Evolutionary conservation across 2,888 invertebrate genomes (phyloP).

Genomic region (Frankliniella fusca): DNA sequence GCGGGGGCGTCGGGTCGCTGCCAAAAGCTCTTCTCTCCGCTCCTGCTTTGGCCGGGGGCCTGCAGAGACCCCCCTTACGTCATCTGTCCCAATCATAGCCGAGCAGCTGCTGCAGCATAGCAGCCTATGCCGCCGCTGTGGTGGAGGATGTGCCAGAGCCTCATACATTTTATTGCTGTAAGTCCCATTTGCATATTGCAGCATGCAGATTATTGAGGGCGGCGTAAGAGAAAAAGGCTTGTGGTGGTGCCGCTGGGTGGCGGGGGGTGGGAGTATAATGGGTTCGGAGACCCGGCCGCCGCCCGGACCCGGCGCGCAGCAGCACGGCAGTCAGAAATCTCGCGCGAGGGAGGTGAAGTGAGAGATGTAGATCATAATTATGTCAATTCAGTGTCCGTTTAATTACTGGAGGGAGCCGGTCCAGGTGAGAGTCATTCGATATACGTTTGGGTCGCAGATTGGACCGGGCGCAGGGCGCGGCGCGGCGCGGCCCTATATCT

Average conservation of each 20-base stretch:
- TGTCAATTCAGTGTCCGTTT: conserved; percentile 26
- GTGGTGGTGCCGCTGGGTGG: not conserved
- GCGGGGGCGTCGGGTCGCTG: not conserved
- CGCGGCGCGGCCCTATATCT: not conserved
- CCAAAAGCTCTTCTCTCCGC: no score
- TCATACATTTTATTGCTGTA: not conserved
- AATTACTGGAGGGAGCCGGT: conserved; percentile 3
- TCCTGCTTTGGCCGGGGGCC: no score
- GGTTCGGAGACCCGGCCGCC: not conserved
- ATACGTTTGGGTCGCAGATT: conserved; percentile 20
- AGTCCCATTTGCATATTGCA: conserved; percentile 7
- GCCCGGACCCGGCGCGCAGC: not conserved
- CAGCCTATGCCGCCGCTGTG: not conserved
- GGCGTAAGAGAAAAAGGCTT: not conserved
- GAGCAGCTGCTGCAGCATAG: not conserved
- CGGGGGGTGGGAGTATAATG: not conserved
- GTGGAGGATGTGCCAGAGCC: not conserved
- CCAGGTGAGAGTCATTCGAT: not conserved
- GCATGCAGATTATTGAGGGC: conserved; percentile 9
- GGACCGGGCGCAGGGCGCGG: not conserved
- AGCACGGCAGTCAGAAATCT: not conserved
- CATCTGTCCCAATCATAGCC: not conserved
- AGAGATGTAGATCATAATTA: conserved; percentile 26
- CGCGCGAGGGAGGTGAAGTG: not conserved
- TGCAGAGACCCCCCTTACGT: no score